phyloP scores from a whole-genome alignment of 2,113 vertebrate species.

The Solea solea region DNA sequence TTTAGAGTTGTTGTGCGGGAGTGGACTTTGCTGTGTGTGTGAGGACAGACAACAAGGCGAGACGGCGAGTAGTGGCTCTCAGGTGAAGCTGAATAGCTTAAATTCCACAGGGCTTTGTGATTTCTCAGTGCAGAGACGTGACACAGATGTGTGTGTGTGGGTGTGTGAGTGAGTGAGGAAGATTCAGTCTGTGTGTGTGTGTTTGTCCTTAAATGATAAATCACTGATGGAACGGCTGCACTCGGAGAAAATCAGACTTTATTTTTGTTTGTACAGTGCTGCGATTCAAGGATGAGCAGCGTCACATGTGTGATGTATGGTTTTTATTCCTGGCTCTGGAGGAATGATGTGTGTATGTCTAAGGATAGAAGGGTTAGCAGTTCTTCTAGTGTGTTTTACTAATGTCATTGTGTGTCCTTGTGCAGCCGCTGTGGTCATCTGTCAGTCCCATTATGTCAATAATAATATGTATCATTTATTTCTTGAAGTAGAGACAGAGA shows the following conservation, averaged over 20 bases:
- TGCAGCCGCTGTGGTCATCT: no score
- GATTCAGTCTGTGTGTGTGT: not conserved
- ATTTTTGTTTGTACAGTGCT: not conserved
- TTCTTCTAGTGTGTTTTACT: not conserved
- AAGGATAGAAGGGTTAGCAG: not conserved
- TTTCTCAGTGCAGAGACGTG: not conserved
- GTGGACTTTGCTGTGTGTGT: slow-evolving; percentile 1
- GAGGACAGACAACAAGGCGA: slow-evolving; percentile 20
- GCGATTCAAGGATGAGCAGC: not conserved
- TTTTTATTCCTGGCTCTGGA: not conserved
- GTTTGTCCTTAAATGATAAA: slow-evolving; percentile 6
- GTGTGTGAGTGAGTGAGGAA: not conserved
- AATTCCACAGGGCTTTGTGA: slow-evolving; percentile 38
- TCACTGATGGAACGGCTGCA: slow-evolving; percentile 8
- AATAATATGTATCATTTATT: no score
- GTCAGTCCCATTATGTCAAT: no score
- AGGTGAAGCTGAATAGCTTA: slow-evolving; percentile 54
- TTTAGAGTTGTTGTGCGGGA: not conserved
- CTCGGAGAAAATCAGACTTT: no score
- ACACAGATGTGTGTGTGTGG: not conserved
- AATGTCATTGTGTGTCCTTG: no score
- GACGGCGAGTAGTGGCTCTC: slow-evolving; percentile 57
- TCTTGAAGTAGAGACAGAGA: no score
- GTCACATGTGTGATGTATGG: not conserved
- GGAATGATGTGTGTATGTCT: not conserved